Evolutionary conservation across 2,797 vertebrate genomes (phyloP).

Genomic region (Podarcis siculus): DNA sequence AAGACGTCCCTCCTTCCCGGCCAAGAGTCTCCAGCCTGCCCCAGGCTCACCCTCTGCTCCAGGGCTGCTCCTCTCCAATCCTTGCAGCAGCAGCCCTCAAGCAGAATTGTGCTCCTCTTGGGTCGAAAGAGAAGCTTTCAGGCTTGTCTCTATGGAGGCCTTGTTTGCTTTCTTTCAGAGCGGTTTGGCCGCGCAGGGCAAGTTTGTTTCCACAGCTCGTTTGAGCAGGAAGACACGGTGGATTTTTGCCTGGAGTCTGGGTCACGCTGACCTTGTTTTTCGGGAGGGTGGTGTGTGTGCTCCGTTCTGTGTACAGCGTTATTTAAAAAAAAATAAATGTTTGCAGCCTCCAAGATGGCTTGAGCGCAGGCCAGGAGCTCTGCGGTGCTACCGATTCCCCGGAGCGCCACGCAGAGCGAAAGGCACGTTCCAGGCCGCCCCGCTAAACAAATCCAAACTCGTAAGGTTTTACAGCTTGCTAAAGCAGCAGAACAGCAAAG

Average conservation of each 20-base stretch:
- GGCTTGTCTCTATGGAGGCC: slow-evolving; percentile 19
- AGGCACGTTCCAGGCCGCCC: slow-evolving; percentile 19
- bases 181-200: slow-evolving; percentile 32
- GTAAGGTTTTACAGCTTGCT: background rate
- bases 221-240: slow-evolving; percentile 32
- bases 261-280: slow-evolving; percentile 10
- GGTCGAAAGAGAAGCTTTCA: background rate
- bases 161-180: slow-evolving; percentile 46
- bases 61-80: no score
- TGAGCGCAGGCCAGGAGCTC: background rate
- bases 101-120: background rate
- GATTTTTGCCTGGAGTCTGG: slow-evolving; percentile 15
- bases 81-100: background rate
- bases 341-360: background rate
- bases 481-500: background rate
- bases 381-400: background rate
- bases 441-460: background rate
- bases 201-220: slow-evolving; percentile 36
- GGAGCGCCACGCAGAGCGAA: background rate
- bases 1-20: background rate
- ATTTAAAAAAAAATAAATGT: background rate
- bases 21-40: background rate
- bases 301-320: background rate
- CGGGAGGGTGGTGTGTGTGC: background rate
- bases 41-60: background rate